These are phyloP conservation scores for Zaprionus obscuricornis DNA, from an alignment of 2,888 invertebrate species.

Conservation along the genomic window DNA sequence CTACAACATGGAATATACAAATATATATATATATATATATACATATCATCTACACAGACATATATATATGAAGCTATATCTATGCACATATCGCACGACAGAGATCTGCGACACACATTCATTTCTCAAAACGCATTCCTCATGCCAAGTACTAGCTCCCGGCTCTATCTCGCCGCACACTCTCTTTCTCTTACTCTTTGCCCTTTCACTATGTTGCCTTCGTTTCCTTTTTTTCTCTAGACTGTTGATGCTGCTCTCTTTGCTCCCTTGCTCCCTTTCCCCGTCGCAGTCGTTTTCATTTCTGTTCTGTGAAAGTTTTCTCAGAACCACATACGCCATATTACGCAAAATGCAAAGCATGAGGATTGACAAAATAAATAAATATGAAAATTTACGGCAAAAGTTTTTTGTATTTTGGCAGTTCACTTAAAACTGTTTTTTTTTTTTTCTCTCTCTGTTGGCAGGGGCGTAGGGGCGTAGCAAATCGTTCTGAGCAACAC, in stretches of 20 bases:
- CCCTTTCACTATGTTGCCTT: not conserved
- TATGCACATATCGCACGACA: slow-evolving; percentile 60
- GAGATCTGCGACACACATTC: slow-evolving; percentile 62
- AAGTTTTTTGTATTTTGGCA: slow-evolving; percentile 66
- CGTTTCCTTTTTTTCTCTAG: not conserved
- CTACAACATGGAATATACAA: slow-evolving; percentile 40
- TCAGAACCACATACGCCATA: slow-evolving; percentile 58
- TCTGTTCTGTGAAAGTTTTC: slow-evolving; percentile 52
- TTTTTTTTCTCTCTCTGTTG: too few species aligned
- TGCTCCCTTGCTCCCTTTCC: not conserved
- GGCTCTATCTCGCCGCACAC: not conserved
- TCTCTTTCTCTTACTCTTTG: not conserved
- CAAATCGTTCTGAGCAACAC: slow-evolving; percentile 34
- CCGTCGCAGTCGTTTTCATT: slow-evolving; percentile 30
- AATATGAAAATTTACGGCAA: slow-evolving; percentile 78
- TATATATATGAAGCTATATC: slow-evolving; percentile 55
- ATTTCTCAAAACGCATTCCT: slow-evolving; percentile 61
- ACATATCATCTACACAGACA: too few species aligned
- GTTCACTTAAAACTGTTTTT: slow-evolving; percentile 61
- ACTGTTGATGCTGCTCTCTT: not conserved
- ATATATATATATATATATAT: slow-evolving; percentile 21
- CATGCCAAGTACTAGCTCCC: slow-evolving; percentile 31
- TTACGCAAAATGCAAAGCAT: slow-evolving; percentile 63
- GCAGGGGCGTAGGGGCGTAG: too few species aligned
- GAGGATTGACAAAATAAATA: slow-evolving; percentile 78